Percentiles rank a stretch among this genome's conserved stretches.
phyloP scores from a whole-genome alignment of 2,888 invertebrate genomes.

The Drosophila imparisetae region DNA sequence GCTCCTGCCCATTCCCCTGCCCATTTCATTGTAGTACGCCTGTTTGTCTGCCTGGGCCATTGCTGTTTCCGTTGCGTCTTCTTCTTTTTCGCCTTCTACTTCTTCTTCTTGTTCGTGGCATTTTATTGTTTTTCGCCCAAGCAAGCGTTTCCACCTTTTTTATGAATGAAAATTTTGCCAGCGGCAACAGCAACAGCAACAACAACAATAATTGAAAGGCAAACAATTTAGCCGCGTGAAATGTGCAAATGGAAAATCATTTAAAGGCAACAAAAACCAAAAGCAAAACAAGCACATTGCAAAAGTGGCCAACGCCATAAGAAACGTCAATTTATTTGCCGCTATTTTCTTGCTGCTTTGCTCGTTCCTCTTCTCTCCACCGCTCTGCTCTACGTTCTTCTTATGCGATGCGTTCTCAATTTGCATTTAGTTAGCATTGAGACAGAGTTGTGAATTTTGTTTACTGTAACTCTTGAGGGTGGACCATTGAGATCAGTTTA shows the following conservation, averaged over 20 bases:
- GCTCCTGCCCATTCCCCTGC: accelerated
- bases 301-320: conserved; percentile 43
- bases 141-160: conserved; percentile 70
- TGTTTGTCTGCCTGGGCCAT: conserved; percentile 69
- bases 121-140: conserved; percentile 78
- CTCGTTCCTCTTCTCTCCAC: neutral
- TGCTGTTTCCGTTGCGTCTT: conserved; percentile 44
- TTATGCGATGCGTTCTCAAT: conserved; percentile 14
- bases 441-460: neutral
- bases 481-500: neutral
- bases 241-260: conserved; percentile 80
- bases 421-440: neutral
- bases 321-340: conserved; percentile 53
- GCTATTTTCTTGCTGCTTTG: conserved; percentile 3
- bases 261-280: conserved; percentile 55
- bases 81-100: conserved; percentile 13
- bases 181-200: conserved; percentile 37
- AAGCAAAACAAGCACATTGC: conserved; percentile 23
- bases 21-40: conserved; percentile 41
- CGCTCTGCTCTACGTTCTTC: neutral
- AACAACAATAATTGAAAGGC: conserved; percentile 30
- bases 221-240: conserved; percentile 67
- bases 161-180: conserved; percentile 74
- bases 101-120: conserved; percentile 26
- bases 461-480: neutral